Evolutionary conservation across 2,797 vertebrate species (phyloP).

Genomic region (Microtus californicus): DNA sequence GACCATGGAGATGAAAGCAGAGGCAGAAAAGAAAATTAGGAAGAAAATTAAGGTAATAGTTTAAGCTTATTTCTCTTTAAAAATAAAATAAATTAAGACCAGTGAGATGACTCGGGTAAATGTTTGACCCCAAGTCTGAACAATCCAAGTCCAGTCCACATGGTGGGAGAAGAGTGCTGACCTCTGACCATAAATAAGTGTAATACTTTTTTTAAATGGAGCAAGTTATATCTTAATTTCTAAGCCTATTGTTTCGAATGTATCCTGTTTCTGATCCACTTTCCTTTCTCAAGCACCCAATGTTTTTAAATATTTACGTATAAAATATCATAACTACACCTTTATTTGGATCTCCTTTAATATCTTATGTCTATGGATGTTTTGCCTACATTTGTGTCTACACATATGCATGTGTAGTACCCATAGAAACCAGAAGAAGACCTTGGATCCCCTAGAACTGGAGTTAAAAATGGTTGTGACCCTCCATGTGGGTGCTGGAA

Average conservation of each 20-base stretch:
- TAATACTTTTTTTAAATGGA: neutral
- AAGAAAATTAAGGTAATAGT: constrained; percentile 88
- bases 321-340: constrained; percentile 24
- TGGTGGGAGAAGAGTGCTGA: neutral
- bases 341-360: constrained; percentile 22
- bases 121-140: neutral
- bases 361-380: neutral
- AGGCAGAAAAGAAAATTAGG: constrained; percentile 92
- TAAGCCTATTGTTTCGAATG: neutral
- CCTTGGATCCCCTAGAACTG: neutral
- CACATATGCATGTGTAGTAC: neutral
- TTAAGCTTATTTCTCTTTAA: constrained; percentile 48
- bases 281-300: constrained; percentile 15
- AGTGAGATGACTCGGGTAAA: neutral
- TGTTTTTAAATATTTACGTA: constrained; percentile 47
- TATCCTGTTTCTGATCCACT: constrained; percentile 26
- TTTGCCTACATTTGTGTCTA: neutral
- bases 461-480: neutral
- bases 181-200: neutral
- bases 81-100: neutral
- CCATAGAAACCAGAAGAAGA: neutral
- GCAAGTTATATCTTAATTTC: constrained; percentile 1
- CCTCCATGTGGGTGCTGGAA: neutral
- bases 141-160: neutral
- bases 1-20: constrained; percentile 95